These are phyloP conservation scores for Ophion slaviceki DNA, from an alignment of 2,888 invertebrate genomes.

Conservation along the genomic window DNA sequence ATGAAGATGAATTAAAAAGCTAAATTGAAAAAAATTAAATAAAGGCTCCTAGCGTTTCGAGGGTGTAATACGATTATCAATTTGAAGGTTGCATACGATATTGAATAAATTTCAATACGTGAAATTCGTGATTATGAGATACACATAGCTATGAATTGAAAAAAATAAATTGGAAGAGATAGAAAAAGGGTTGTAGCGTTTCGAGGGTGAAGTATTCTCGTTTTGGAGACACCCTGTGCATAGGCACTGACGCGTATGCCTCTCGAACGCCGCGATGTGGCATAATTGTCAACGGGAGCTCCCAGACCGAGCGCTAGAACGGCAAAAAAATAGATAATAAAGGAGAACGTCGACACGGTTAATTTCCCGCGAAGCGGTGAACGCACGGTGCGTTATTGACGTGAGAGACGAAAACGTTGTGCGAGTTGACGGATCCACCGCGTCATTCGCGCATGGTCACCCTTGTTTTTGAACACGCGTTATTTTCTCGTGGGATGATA, in stretches of 20 bases:
- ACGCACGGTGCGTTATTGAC: slow-evolving; percentile 52
- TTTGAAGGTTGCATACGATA: too few species aligned
- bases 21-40: too few species aligned
- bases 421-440: background rate
- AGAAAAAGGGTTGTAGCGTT: too few species aligned
- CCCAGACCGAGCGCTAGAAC: slow-evolving; percentile 47
- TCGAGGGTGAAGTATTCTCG: background rate
- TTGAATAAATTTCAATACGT: too few species aligned
- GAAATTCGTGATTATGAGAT: too few species aligned
- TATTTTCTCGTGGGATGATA: background rate
- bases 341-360: slow-evolving; percentile 49
- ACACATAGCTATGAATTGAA: too few species aligned
- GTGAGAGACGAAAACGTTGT: slow-evolving; percentile 55
- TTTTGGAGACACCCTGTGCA: background rate
- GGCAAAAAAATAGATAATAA: slow-evolving; percentile 33
- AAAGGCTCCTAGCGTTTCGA: too few species aligned
- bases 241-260: background rate
- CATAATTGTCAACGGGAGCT: slow-evolving; percentile 46
- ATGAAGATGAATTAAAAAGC: too few species aligned
- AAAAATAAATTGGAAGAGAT: too few species aligned
- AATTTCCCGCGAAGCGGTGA: slow-evolving; percentile 48
- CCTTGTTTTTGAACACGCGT: background rate
- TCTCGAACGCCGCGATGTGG: slow-evolving; percentile 34
- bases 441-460: background rate
- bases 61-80: too few species aligned